Evolutionary conservation across 2,797 vertebrate genomes (phyloP).

Genomic region (Bufotes viridis): DNA sequence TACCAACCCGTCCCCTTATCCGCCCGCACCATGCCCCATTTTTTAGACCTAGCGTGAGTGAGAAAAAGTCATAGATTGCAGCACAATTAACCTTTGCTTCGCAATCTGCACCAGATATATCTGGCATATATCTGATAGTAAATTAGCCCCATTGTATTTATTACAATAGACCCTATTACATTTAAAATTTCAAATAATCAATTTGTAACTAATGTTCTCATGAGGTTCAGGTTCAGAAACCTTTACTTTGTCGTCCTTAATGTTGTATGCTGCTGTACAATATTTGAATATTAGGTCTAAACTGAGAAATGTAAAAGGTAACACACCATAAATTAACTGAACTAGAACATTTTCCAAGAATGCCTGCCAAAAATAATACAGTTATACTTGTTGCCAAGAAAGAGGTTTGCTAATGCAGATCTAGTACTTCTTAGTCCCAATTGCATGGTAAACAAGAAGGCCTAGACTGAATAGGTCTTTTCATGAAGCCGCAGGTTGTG

Average conservation of each 20-base stretch:
- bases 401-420: conserved; percentile 35
- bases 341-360: conserved; percentile 43
- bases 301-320: conserved; percentile 59
- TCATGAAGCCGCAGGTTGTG: conserved; percentile 32
- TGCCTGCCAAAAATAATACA: conserved; percentile 42
- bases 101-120: too few relatives aligned
- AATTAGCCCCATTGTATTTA: too few relatives aligned
- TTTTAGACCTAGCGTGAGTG: too few relatives aligned
- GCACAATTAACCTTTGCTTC: too few relatives aligned
- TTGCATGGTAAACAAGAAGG: conserved; percentile 39
- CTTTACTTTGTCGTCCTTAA: conserved; percentile 5
- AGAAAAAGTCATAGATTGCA: too few relatives aligned
- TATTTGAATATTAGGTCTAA: conserved; percentile 55
- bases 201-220: background rate
- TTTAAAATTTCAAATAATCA: too few relatives aligned
- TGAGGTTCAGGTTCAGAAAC: background rate
- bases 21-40: too few relatives aligned
- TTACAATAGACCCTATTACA: background rate
- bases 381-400: conserved; percentile 47
- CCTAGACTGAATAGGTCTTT: conserved; percentile 43
- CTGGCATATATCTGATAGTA: too few relatives aligned
- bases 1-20: too few relatives aligned
- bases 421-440: conserved; percentile 19
- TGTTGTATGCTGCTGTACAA: conserved; percentile 43
- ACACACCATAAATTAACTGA: conserved; percentile 47